These are phyloP conservation scores for Phalera bucephala DNA, from an alignment of 2,888 invertebrate species.

Conservation along the genomic window DNA sequence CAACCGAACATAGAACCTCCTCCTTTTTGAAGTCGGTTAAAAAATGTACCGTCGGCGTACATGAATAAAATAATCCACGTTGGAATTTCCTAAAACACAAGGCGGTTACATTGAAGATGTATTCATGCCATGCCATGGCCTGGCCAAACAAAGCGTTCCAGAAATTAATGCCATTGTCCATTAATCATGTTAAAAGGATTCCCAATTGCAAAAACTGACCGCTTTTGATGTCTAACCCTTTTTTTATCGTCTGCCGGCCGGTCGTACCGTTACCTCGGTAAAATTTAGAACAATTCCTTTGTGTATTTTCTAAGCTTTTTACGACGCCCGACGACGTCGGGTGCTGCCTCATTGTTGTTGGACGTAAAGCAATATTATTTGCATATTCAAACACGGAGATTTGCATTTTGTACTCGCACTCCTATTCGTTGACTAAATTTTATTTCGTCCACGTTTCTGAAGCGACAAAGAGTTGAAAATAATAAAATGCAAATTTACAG, in stretches of 20 bases:
- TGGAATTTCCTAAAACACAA: conserved; percentile 14
- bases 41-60: too few relatives aligned
- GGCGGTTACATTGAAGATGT: conserved; percentile 39
- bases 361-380: conserved; percentile 61
- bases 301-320: conserved; percentile 69
- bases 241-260: conserved; percentile 48
- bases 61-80: too few relatives aligned
- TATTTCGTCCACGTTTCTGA: conserved; percentile 44
- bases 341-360: conserved; percentile 53
- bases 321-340: conserved; percentile 53
- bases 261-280: conserved; percentile 57
- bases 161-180: conserved; percentile 70
- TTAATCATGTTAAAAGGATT: conserved; percentile 75
- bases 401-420: conserved; percentile 64
- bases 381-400: conserved; percentile 69
- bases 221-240: conserved; percentile 65
- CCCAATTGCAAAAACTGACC: conserved; percentile 56
- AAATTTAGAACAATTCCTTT: conserved; percentile 69
- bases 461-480: conserved; percentile 58
- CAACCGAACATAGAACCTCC: too few relatives aligned
- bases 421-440: conserved; percentile 55
- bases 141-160: conserved; percentile 47
- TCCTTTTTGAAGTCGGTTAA: too few relatives aligned
- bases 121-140: conserved; percentile 18
- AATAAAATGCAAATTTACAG: conserved; percentile 67